phyloP scores from a whole-genome alignment of 2,797 vertebrate genomes.

The Artibeus jamaicensis region DNA sequence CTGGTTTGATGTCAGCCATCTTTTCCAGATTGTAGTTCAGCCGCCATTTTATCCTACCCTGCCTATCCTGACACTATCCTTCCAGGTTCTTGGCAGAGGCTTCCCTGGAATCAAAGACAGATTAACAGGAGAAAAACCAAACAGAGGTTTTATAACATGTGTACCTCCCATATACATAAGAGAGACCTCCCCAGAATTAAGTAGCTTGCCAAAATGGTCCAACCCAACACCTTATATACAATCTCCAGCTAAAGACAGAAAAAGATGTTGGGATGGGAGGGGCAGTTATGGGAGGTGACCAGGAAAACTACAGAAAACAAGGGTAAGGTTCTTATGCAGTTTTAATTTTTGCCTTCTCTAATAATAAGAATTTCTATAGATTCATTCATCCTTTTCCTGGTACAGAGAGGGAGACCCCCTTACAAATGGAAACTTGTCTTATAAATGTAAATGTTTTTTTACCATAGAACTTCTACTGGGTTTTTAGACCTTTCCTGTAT shows the following conservation, averaged over 20 bases:
- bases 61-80: not conserved
- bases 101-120: not conserved
- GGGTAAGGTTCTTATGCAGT: not conserved
- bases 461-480: not conserved
- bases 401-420: not conserved
- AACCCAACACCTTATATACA: not conserved
- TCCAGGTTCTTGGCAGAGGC: not conserved
- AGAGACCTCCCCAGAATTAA: not conserved
- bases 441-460: not conserved
- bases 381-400: not conserved
- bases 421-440: not conserved
- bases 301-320: not conserved
- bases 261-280: not conserved
- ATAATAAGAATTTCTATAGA: not conserved
- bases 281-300: not conserved
- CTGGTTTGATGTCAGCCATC: no score
- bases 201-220: not conserved
- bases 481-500: not conserved
- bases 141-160: not conserved
- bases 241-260: not conserved
- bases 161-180: not conserved
- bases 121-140: not conserved
- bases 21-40: no score
- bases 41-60: no score
- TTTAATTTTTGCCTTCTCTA: not conserved